Evolutionary conservation across 2,113 vertebrate genomes (phyloP).

Genomic region (Cyprinodon brontotheroides): DNA sequence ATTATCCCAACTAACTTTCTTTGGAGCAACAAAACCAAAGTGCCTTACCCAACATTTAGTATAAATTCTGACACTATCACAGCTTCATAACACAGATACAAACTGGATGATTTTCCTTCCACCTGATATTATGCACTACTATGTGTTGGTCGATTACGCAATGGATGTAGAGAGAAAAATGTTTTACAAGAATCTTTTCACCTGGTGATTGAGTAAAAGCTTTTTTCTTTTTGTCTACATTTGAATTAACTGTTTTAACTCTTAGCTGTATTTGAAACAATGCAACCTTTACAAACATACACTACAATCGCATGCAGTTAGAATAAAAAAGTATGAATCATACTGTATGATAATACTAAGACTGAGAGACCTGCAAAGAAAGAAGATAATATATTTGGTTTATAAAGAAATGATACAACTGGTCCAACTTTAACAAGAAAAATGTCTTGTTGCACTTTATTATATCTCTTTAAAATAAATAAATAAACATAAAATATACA

Average conservation of each 20-base stretch:
- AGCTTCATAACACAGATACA: background rate
- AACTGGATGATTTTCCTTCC: background rate
- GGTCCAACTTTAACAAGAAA: slow-evolving; percentile 32
- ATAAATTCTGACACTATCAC: no score
- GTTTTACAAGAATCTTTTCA: background rate
- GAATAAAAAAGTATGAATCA: background rate
- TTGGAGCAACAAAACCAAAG: no score
- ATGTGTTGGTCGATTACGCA: background rate
- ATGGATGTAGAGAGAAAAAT: background rate
- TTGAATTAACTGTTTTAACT: background rate
- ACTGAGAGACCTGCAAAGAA: background rate
- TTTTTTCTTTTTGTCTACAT: background rate
- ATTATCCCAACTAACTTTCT: no score
- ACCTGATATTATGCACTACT: background rate
- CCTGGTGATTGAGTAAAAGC: background rate
- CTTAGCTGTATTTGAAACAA: background rate
- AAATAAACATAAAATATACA: slow-evolving; percentile 89
- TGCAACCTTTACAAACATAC: background rate
- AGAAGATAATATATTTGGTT: background rate
- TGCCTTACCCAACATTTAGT: no score
- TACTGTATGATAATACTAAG: background rate
- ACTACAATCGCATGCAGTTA: background rate
- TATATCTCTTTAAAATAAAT: slow-evolving; percentile 89
- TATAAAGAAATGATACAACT: background rate
- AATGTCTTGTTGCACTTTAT: slow-evolving; percentile 71